Evolutionary conservation across 2,797 vertebrate species (phyloP).

Genomic region (Poeciliopsis paucimaculata): DNA sequence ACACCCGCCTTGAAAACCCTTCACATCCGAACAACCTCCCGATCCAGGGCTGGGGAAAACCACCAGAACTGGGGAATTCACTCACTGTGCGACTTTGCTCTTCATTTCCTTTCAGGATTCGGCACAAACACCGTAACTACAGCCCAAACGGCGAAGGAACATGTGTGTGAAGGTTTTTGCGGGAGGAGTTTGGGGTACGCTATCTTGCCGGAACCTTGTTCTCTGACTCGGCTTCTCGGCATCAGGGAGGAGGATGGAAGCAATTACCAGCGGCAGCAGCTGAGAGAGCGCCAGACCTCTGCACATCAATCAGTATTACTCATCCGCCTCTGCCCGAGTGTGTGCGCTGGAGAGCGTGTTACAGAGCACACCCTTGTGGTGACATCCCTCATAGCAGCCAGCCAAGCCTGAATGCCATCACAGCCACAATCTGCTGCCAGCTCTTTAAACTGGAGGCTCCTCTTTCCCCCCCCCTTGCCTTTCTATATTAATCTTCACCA

Average conservation of each 20-base stretch:
- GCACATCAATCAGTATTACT: slow-evolving; percentile 76
- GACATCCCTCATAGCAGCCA: slow-evolving; percentile 18
- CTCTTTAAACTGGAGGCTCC: slow-evolving; percentile 27
- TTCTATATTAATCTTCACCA: slow-evolving; percentile 66
- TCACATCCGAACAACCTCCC: slow-evolving; percentile 1
- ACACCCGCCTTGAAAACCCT: slow-evolving; percentile 5
- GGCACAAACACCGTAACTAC: slow-evolving; percentile 43
- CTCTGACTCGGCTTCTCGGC: slow-evolving; percentile 54
- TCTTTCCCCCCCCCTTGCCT: background rate
- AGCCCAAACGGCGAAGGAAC: slow-evolving; percentile 29
- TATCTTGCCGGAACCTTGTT: slow-evolving; percentile 60
- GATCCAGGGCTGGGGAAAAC: slow-evolving; percentile 3
- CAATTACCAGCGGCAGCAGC: slow-evolving; percentile 76
- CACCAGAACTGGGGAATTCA: slow-evolving; percentile 17
- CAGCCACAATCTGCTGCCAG: slow-evolving; percentile 38
- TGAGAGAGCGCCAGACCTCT: slow-evolving; percentile 68
- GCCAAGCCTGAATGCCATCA: slow-evolving; percentile 11
- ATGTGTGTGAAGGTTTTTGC: slow-evolving; percentile 37
- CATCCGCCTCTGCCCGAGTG: slow-evolving; percentile 19
- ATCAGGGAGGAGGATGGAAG: slow-evolving; percentile 69
- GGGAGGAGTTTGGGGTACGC: slow-evolving; percentile 29
- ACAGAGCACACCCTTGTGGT: slow-evolving; percentile 69
- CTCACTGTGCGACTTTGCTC: slow-evolving; percentile 24
- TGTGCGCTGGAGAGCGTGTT: slow-evolving; percentile 28
- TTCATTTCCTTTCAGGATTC: slow-evolving; percentile 45